A percentile compares a stretch with the other conserved stretches of the same genome.
phyloP scores from a whole-genome alignment of 2,888 invertebrate genomes.

The Chydorus sphaericus region DNA sequence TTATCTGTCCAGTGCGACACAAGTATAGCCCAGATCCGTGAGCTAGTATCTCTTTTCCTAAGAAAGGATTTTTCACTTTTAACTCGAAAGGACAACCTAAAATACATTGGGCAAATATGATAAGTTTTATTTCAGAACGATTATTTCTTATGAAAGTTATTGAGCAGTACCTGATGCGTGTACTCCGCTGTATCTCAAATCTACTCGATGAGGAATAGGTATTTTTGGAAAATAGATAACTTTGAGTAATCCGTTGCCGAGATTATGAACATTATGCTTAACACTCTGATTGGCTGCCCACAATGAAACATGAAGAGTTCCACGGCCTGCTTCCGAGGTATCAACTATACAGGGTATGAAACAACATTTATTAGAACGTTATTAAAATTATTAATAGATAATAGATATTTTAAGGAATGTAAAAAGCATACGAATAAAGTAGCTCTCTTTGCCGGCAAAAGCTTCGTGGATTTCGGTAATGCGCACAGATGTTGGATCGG shows the following conservation, averaged over 20 bases:
- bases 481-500: conserved; percentile 36
- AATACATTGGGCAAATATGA: conserved; percentile 7
- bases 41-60: conserved; percentile 57
- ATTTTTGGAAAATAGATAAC: conserved; percentile 75
- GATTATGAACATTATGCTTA: conserved; percentile 59
- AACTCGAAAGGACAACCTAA: conserved; percentile 42
- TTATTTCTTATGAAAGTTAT: background rate
- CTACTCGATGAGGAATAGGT: conserved; percentile 73
- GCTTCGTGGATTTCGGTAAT: conserved; percentile 31
- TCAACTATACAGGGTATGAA: conserved; percentile 38
- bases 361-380: background rate
- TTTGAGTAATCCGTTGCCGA: conserved; percentile 58
- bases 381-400: background rate
- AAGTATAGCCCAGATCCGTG: conserved; percentile 73
- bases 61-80: conserved; percentile 43
- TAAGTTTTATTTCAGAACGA: background rate
- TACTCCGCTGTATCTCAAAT: conserved; percentile 72
- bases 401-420: background rate
- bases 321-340: conserved; percentile 65
- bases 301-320: conserved; percentile 61
- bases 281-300: conserved; percentile 67
- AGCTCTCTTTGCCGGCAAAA: conserved; percentile 30
- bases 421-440: conserved; percentile 27
- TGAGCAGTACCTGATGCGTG: conserved; percentile 35
- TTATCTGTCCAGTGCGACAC: conserved; percentile 54